These are phyloP conservation scores for Camelus bactrianus DNA, from an alignment of 2,113 vertebrate species.

Conservation along the genomic window DNA sequence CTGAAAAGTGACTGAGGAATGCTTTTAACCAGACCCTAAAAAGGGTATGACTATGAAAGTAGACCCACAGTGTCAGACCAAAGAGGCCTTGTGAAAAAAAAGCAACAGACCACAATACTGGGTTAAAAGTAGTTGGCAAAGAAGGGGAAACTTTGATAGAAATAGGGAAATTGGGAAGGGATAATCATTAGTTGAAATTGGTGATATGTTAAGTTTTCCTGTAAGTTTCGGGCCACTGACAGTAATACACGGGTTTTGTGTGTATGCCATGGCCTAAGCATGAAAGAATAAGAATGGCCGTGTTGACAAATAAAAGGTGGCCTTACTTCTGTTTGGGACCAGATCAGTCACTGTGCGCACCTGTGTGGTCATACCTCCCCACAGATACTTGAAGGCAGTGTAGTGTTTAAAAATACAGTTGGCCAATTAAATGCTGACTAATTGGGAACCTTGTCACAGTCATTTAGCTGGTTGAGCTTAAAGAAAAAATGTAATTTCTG, in stretches of 20 bases:
- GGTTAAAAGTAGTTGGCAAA: background rate
- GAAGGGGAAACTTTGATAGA: background rate
- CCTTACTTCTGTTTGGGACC: background rate
- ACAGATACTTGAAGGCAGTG: background rate
- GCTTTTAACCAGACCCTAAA: background rate
- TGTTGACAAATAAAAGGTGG: background rate
- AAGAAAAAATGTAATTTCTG: background rate
- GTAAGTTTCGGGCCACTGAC: background rate
- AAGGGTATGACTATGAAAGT: background rate
- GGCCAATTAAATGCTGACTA: background rate
- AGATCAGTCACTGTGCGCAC: background rate
- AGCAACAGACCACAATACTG: background rate
- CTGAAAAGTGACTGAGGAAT: background rate
- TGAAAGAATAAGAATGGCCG: background rate
- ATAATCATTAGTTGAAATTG: background rate
- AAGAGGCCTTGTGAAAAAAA: background rate
- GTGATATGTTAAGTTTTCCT: background rate
- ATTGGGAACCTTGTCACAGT: background rate
- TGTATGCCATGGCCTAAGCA: background rate
- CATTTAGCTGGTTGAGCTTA: background rate
- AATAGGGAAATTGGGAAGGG: background rate
- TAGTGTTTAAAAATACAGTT: background rate
- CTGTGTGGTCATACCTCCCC: background rate
- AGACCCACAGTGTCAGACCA: background rate
- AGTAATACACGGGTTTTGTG: background rate